Conservation (phyloP, 2,797 vertebrate species). For the Gymnodraco acuticeps region DNA sequence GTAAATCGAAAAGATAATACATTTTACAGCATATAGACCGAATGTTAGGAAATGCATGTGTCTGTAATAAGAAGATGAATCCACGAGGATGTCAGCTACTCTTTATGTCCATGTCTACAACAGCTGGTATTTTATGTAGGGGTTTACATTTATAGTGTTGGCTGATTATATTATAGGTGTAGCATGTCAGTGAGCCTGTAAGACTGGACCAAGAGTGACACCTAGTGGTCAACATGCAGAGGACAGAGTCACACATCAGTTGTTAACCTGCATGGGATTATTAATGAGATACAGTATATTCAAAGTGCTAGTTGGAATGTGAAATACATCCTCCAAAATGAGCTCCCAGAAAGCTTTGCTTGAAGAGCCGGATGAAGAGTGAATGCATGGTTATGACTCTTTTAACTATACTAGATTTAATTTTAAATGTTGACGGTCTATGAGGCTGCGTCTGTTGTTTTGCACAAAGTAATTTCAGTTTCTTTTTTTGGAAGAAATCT, state of each 20-base stretch:
- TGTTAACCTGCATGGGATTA: background rate
- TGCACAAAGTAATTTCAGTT: slow-evolving; percentile 8
- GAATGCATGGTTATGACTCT: slow-evolving; percentile 30
- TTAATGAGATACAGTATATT: background rate
- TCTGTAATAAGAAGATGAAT: too few species aligned
- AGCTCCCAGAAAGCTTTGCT: slow-evolving; percentile 87
- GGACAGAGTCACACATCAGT: background rate
- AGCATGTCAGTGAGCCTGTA: background rate
- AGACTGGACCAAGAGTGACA: slow-evolving; percentile 41
- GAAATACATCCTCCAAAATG: slow-evolving; percentile 65
- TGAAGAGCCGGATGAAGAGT: slow-evolving; percentile 92
- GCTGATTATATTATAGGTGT: background rate
- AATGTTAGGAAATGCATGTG: too few species aligned
- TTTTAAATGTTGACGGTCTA: slow-evolving; percentile 5
- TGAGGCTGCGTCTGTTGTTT: slow-evolving; percentile 18
- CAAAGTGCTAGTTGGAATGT: slow-evolving; percentile 13
- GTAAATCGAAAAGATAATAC: too few species aligned
- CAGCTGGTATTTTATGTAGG: background rate
- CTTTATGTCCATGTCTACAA: background rate
- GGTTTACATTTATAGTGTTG: background rate
- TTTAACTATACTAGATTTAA: background rate
- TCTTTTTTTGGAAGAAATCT: slow-evolving; percentile 14
- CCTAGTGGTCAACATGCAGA: slow-evolving; percentile 41
- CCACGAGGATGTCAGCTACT: too few species aligned
- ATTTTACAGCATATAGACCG: too few species aligned